These are phyloP conservation scores for Sciurus carolinensis DNA, from an alignment of 2,797 vertebrate species.

Conservation along the genomic window DNA sequence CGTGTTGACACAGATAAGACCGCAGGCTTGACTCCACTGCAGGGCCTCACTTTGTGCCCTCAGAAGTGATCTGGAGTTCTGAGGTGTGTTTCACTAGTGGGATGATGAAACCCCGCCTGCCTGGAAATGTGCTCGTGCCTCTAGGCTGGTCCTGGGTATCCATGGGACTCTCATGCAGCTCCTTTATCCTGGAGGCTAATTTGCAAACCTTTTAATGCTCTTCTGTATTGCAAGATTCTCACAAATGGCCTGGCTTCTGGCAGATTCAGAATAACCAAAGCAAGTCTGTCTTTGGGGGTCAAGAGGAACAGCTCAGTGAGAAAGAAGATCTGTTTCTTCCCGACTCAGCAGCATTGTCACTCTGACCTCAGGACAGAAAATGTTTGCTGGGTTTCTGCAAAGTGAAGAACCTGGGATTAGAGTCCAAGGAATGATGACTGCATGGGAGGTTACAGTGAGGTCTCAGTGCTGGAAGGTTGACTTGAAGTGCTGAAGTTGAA, in stretches of 20 bases:
- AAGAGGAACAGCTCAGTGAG: background rate
- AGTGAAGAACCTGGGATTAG: background rate
- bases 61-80: background rate
- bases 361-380: background rate
- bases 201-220: background rate
- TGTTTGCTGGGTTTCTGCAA: background rate
- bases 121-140: background rate
- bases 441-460: background rate
- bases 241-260: background rate
- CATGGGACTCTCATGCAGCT: background rate
- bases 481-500: background rate
- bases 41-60: background rate
- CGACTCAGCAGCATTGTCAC: background rate
- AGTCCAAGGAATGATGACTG: background rate
- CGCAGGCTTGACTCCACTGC: background rate
- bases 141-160: background rate
- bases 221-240: background rate
- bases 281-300: background rate
- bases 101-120: background rate
- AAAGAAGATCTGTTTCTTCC: background rate
- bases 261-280: background rate
- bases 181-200: background rate
- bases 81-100: background rate
- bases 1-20: background rate
- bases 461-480: background rate